Evolutionary conservation across 2,113 vertebrate genomes (phyloP).

Genomic region (Dolichallabes microphthalmus): DNA sequence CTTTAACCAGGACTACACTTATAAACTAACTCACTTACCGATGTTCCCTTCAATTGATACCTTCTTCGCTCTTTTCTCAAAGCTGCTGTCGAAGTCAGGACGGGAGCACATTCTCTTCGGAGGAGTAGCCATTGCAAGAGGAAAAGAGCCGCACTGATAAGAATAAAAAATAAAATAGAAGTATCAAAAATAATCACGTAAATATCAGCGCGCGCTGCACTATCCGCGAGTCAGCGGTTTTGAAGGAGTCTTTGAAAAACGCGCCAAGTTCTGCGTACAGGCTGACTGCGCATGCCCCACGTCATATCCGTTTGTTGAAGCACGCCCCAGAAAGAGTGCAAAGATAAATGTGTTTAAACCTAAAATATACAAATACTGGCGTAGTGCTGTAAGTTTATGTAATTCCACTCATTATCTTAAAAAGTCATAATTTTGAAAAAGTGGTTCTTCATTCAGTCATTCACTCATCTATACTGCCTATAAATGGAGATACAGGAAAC

Average conservation of each 20-base stretch:
- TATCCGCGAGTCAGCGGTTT: not conserved
- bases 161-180: not conserved
- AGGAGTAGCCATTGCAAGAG: conserved; percentile 71
- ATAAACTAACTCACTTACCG: conserved; percentile 66
- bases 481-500: no score
- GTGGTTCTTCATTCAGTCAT: no score
- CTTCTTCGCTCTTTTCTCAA: conserved; percentile 71
- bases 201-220: not conserved
- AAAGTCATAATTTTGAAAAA: no score
- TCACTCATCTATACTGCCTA: no score
- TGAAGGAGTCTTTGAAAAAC: not conserved
- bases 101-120: conserved; percentile 69
- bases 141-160: not conserved
- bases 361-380: no score
- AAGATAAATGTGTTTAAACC: not conserved
- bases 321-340: not conserved
- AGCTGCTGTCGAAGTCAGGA: conserved; percentile 62
- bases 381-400: not conserved
- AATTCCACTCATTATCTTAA: not conserved
- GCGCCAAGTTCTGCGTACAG: no score
- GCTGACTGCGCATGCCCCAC: not conserved
- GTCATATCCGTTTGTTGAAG: not conserved
- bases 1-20: not conserved
- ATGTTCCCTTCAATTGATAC: conserved; percentile 84
- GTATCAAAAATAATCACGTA: not conserved